Base-by-base conservation (phyloP, 2,797 vertebrate genomes). In the Brachymystax lenok region DNA sequence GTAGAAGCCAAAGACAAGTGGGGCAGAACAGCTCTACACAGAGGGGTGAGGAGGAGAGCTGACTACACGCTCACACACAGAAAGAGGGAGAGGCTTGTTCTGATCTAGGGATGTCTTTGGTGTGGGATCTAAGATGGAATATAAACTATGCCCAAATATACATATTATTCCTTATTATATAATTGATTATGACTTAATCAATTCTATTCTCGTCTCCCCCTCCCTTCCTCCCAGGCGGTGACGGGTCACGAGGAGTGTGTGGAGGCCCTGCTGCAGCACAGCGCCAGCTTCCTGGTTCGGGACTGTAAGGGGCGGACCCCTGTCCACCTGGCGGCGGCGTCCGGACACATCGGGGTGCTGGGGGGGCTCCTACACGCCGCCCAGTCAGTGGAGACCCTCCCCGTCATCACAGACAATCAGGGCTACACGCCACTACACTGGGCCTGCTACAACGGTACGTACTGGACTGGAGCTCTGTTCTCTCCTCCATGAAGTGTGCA, bases 1-100 rank as follows among this genome's bases (percentile, higher is more conserved):
- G 97, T 98, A 77, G 96, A 99, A 95, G 96, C 97, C 97, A 98
- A 97, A 98, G 98, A 99, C 89, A 97, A 97, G 77, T 97, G 96
- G 97, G 97, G 97, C 85, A 95, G 97, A 90, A 99, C 98, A 1
- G 98, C 97, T 27, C 87, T 99, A 35, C 98, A 99, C 71, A 94
- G 98, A 95, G 98, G 97, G 93, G 98, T 99, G 91, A 96, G 95
- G 24, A 75, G 12, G 56, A 64, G 54, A 63, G 19, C 56, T 33
- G 50, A 8, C 75, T 24, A 19, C n/a, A 13, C 24, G 6, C 50
- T 14, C 33, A 50, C 46, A 71, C 69, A 71, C 69, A 71, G 40
- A 40, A 40, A 40, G 35, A 46, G 56, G 5, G 8, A 0, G 56
- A 13, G 54, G 19, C 54, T 46, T 46, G 40, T 46, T 12, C 40